Base-by-base conservation (phyloP, 2,113 vertebrate species). In the Hystrix cristata region DNA sequence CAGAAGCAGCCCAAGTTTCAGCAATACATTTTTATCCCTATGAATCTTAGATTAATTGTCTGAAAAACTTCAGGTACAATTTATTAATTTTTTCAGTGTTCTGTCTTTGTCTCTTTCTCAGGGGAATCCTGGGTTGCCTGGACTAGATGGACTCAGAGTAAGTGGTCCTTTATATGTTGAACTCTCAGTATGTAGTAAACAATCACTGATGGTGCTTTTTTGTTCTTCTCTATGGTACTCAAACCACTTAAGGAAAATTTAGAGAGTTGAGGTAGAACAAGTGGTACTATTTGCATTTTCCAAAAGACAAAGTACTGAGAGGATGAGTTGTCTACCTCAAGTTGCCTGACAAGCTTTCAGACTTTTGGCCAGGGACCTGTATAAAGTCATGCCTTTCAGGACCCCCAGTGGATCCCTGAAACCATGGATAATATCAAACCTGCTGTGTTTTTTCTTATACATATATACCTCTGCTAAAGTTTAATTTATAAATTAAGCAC, bases 141-240 rank as follows among this genome's bases (percentile, higher is more conserved):
- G 99, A 95, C 8, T 95, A 48, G 97, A 98, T 88, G 99, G 99
- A 57, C 79, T 96, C 55, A 90, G 98, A 97, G 99, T 99, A 99
- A 99, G 99, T 98, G 91, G 23, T 86, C 88, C 91, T 93, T 96
- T 95, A 78, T 27, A 21, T 93, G 51, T 55, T 67, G 51, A 69
- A 19, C 12, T 53, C 27, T 79, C 74, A 55, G 3, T 69, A 21
- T 59, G 86, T 71, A n/a, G 43, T 84, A 5, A 53, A 18, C 12
- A 87, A 29, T 88, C 90, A 92, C 25, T 21, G 9, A 53, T 76
- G 64, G 15, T 62, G 43, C 31, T n/a, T 87, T 90, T 88, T 65
- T 34, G n/a, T 81, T 90, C 65, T 87, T 93, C 34, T 72, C 23
- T 80, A 29, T 78, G 55, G 43, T 76, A 46, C 55, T 79, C 25